phyloP scores from a whole-genome alignment of 1,140 invertebrate genomes.

The Cyrtorhinus lividipennis region DNA sequence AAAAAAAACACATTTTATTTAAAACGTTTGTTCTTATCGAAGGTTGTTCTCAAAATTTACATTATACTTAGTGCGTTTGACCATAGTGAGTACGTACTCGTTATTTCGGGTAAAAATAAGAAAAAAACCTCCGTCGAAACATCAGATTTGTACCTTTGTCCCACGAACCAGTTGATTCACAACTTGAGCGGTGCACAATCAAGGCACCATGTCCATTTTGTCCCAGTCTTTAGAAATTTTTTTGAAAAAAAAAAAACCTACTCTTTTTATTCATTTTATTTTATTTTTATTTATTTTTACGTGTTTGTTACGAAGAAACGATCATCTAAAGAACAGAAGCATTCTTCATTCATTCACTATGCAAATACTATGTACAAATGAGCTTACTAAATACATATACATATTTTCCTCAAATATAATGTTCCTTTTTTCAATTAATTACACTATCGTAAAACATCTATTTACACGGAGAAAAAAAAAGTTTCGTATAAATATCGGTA shows the following conservation, averaged over 20 bases:
- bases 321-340: not conserved
- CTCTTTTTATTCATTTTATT: too few species aligned
- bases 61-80: not conserved
- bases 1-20: conserved; percentile 7
- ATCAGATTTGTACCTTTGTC: not conserved
- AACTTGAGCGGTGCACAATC: conserved; percentile 14
- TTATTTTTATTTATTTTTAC: not conserved
- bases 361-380: not conserved
- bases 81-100: too few species aligned
- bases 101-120: too few species aligned
- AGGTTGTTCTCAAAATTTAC: too few species aligned
- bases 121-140: not conserved
- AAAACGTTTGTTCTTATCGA: conserved; percentile 4
- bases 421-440: not conserved
- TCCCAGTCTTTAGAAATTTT: conserved; percentile 14
- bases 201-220: conserved; percentile 15
- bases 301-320: too few species aligned
- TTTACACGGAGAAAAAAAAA: too few species aligned
- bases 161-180: conserved; percentile 10
- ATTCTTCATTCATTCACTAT: not conserved
- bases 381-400: not conserved
- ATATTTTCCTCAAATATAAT: not conserved
- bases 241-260: not conserved
- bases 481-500: not conserved
- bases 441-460: not conserved